A percentile compares a stretch with the other conserved stretches of the same genome.
Evolutionary conservation across 2,888 invertebrate genomes (phyloP).

Genomic region (Lottia gigantea): DNA sequence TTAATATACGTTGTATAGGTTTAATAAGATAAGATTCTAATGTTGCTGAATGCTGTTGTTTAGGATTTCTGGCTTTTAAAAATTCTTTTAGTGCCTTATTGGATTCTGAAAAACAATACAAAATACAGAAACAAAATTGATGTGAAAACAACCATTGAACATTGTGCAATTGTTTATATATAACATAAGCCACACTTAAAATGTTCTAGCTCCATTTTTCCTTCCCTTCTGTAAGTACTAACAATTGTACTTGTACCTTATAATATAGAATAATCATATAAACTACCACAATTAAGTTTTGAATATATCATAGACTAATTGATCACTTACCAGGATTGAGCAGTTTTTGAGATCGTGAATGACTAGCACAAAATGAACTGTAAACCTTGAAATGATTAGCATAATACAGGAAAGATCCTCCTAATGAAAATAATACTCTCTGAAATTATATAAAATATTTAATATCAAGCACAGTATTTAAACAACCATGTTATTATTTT

Average conservation of each 20-base stretch:
- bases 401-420: slow-evolving; percentile 96
- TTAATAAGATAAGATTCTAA: slow-evolving; percentile 98
- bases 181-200: too few species aligned
- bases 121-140: not conserved
- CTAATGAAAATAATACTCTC: slow-evolving; percentile 94
- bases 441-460: slow-evolving; percentile 71
- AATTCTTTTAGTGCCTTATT: slow-evolving; percentile 97
- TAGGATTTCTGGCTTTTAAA: slow-evolving; percentile 91
- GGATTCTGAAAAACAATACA: slow-evolving; percentile 75
- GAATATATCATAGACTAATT: too few species aligned
- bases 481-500: not conserved
- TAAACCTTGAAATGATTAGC: slow-evolving; percentile 99
- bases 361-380: slow-evolving; percentile 98
- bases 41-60: slow-evolving; percentile 96
- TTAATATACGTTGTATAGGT: slow-evolving; percentile 97
- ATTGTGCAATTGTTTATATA: too few species aligned
- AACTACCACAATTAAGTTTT: too few species aligned
- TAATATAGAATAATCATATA: too few species aligned
- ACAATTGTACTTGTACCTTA: too few species aligned
- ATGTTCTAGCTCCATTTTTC: too few species aligned
- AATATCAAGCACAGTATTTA: not conserved
- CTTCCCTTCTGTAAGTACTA: too few species aligned
- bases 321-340: slow-evolving; percentile 91
- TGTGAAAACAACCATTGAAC: too few species aligned
- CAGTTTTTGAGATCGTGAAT: slow-evolving; percentile 98